A percentile compares a stretch with the other conserved stretches of the same genome.
Evolutionary conservation across 2,113 vertebrate genomes (phyloP).

Genomic region (Carassius carassius): DNA sequence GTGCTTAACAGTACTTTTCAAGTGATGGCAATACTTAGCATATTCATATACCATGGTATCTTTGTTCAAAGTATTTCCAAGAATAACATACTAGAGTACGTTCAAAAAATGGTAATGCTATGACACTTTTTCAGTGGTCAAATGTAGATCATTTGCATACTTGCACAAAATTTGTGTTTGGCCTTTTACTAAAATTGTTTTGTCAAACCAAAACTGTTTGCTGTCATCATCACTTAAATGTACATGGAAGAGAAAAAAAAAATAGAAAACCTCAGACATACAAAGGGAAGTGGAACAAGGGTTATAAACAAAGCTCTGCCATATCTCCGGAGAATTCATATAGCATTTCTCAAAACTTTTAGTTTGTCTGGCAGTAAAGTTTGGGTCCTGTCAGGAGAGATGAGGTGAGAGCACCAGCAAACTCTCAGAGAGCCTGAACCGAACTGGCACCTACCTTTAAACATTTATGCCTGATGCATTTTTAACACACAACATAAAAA

Average conservation of each 20-base stretch:
- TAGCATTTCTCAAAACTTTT: slow-evolving; percentile 24
- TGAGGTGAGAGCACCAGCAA: slow-evolving; percentile 21
- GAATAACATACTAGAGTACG: not conserved
- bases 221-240: not conserved
- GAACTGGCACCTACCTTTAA: slow-evolving; percentile 50
- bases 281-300: not conserved
- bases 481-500: slow-evolving; percentile 43
- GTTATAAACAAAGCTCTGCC: not conserved
- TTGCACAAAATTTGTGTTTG: not conserved
- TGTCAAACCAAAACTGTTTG: too few species aligned
- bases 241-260: not conserved
- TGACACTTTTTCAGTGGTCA: not conserved
- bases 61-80: not conserved
- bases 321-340: not conserved
- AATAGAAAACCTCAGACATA: not conserved
- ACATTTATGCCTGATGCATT: slow-evolving; percentile 53
- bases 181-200: not conserved
- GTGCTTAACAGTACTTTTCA: not conserved
- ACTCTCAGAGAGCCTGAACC: slow-evolving; percentile 28
- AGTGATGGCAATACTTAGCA: not conserved
- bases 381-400: slow-evolving; percentile 19
- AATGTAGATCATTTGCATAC: not conserved
- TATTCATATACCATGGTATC: not conserved
- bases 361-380: not conserved
- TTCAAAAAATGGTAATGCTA: not conserved